Evolutionary conservation across 2,797 vertebrate species (phyloP), one percentile per base, ranked within the genome.

Genomic region (Halcyon leucocephala): DNA sequence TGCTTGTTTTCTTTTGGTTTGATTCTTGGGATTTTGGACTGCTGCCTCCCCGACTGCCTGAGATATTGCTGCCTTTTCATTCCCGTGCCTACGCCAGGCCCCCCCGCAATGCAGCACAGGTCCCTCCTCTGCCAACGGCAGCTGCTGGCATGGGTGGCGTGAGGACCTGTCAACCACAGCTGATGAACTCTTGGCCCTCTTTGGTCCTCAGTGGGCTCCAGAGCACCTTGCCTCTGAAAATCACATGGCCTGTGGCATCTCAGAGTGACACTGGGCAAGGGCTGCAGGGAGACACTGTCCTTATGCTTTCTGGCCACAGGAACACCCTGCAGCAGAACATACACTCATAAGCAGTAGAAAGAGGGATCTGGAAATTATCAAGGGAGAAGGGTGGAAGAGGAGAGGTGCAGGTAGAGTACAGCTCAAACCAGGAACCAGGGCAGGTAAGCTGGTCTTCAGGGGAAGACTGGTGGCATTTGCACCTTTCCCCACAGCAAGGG

Each of bases 1-100:
- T 88, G 52, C 37, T 83, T 89, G 33, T 87, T 94, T 94, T 94
- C 70, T 62, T 93, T 89, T 60, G 14, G 35, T 73, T 90, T 89
- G 39, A 60, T 82, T 91, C 16, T 57, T 35, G 24, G 52, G 55
- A 88, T 44, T 62, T 86, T 76, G 74, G 52, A 44, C 37, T 39
- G 33, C 55, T 70, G 73, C 67, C 71, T 86, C 57, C 41, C 20
- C 5, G 29, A 26, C 29, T 62, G 37, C 29, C n/a, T 8, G 37
- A 77, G 41, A 76, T 44, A 54, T 33, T 83, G 35, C 12, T 73
- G 41, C 39, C 25, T 37, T 94, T 95, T 82, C 69, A 48, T 65
- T 87, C 26, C 55, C 0, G 1, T 58, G 81, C 35, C 48, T 41
- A 9, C 0, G 0, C 42, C 25, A 55, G 74, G 41, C 35, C 37